Percentiles rank a stretch among this genome's conserved stretches.
Conservation (phyloP, 1,140 invertebrate species). For the Coptotermes formosanus region DNA sequence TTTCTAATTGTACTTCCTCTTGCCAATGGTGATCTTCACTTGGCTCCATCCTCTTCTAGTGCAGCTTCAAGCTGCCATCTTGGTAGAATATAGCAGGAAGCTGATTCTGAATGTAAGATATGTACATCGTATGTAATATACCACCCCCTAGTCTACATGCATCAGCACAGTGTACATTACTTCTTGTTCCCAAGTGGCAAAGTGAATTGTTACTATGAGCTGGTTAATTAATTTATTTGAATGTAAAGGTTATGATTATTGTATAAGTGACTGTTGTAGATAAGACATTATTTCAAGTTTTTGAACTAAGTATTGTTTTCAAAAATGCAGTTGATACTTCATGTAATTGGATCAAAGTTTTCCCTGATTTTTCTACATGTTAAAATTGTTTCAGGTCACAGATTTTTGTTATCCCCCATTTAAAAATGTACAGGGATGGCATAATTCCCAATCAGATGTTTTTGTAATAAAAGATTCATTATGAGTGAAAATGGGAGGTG, state of each 20-base stretch:
- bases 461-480: too few relatives aligned
- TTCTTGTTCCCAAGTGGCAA: constrained; percentile 11
- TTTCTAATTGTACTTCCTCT: constrained; percentile 16
- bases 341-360: background rate
- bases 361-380: background rate
- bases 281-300: background rate
- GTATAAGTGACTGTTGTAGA: background rate
- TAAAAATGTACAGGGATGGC: too few relatives aligned
- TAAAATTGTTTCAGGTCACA: background rate
- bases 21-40: background rate
- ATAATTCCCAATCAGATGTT: too few relatives aligned
- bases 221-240: constrained; percentile 15
- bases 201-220: background rate
- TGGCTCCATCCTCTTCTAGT: background rate
- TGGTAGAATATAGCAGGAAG: background rate
- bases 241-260: constrained; percentile 13
- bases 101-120: background rate
- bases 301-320: background rate
- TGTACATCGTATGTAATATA: constrained; percentile 20
- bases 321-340: background rate
- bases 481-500: too few relatives aligned
- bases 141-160: constrained; percentile 16
- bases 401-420: background rate
- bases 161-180: constrained; percentile 11
- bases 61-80: background rate